Conservation (phyloP, 2,888 invertebrate genomes). For the Trissoscelio sp. region DNA sequence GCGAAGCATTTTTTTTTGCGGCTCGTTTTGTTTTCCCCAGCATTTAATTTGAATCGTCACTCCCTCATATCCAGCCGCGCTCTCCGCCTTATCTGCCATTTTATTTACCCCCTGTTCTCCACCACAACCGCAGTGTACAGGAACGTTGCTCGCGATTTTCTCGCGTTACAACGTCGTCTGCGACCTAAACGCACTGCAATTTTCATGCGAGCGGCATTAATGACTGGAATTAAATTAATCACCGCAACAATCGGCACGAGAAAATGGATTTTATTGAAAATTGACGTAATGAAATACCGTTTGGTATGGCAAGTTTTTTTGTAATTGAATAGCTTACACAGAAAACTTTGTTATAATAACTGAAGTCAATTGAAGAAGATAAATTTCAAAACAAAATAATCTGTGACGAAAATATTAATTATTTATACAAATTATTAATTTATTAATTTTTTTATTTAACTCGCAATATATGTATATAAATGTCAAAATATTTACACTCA, state of each 20-base stretch:
- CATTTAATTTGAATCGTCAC: constrained; percentile 81
- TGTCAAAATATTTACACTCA: no score
- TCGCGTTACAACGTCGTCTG: constrained; percentile 39
- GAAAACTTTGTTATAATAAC: no score
- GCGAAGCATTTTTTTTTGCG: constrained; percentile 78
- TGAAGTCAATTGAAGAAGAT: no score
- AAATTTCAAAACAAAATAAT: no score
- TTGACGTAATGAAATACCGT: constrained; percentile 22
- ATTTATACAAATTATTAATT: no score
- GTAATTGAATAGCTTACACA: no score
- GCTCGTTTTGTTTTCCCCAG: constrained; percentile 73
- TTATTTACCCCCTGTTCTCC: constrained; percentile 54
- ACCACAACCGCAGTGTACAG: constrained; percentile 31
- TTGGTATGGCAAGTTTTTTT: no score
- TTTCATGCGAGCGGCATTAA: constrained; percentile 48
- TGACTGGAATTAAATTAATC: constrained; percentile 45
- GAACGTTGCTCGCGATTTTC: constrained; percentile 41
- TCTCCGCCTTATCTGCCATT: constrained; percentile 32
- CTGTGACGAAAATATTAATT: no score
- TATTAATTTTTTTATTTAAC: no score
- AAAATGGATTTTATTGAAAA: constrained; percentile 49
- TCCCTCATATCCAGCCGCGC: constrained; percentile 67
- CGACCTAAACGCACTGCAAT: constrained; percentile 51
- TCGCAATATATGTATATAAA: no score
- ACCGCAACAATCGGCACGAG: constrained; percentile 29